phyloP scores from a whole-genome alignment of 2,888 invertebrate species.

The Pollenia angustigena region DNA sequence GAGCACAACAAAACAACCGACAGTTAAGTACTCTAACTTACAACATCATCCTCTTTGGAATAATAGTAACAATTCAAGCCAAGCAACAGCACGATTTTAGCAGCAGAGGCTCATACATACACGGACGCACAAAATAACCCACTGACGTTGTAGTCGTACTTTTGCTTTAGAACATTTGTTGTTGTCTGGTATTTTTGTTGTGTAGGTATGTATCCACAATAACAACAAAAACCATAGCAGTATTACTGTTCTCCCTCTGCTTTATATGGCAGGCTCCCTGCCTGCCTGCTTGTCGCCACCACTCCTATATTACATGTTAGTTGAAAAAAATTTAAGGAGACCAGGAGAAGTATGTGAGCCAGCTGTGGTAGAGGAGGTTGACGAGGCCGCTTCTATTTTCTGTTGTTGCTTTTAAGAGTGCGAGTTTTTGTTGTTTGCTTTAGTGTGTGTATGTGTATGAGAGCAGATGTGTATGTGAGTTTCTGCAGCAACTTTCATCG shows the following conservation, averaged over 20 bases:
- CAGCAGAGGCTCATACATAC: slow-evolving; percentile 30
- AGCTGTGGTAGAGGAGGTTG: slow-evolving; percentile 33
- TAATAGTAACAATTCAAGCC: slow-evolving; percentile 12
- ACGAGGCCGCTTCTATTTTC: slow-evolving; percentile 56
- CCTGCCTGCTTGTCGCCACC: slow-evolving; percentile 7
- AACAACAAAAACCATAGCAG: slow-evolving; percentile 49
- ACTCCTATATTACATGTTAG: slow-evolving; percentile 1
- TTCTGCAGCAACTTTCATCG: slow-evolving; percentile 36
- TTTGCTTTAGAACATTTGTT: slow-evolving; percentile 41
- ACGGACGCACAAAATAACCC: slow-evolving; percentile 18
- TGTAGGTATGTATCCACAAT: slow-evolving; percentile 62
- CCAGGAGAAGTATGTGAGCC: slow-evolving; percentile 4
- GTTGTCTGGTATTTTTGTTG: slow-evolving; percentile 36
- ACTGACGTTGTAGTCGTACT: neutral
- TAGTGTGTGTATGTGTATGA: neutral
- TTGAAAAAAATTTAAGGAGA: neutral
- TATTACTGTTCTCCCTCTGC: slow-evolving; percentile 34
- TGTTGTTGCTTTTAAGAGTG: slow-evolving; percentile 21
- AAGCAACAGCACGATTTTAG: slow-evolving; percentile 26
- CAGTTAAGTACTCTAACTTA: neutral
- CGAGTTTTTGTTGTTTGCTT: neutral
- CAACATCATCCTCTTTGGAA: slow-evolving; percentile 51
- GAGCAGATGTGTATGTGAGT: slow-evolving; percentile 7
- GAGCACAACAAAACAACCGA: slow-evolving; percentile 32
- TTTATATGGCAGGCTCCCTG: slow-evolving; percentile 31